phyloP scores from a whole-genome alignment of 2,888 invertebrate species.

The Halictus ligatus region DNA sequence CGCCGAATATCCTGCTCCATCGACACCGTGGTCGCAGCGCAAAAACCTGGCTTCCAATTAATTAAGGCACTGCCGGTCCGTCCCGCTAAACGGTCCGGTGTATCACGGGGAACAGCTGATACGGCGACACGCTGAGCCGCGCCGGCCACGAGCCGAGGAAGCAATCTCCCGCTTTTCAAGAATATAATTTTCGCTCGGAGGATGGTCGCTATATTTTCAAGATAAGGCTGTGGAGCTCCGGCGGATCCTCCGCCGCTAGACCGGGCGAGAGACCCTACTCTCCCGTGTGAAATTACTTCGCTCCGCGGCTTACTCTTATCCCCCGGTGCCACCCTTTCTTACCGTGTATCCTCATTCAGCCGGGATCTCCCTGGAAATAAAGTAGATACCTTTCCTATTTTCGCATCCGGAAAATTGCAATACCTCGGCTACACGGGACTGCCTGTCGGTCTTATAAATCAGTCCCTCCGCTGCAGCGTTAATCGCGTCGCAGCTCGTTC shows the following conservation, averaged over 20 bases:
- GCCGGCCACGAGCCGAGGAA: constrained; percentile 59
- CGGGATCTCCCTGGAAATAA: constrained; percentile 81
- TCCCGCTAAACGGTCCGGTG: constrained; percentile 6
- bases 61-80: not conserved
- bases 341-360: constrained; percentile 82
- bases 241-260: constrained; percentile 64
- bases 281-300: constrained; percentile 84
- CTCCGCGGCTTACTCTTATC: constrained; percentile 83
- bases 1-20: not conserved
- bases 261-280: constrained; percentile 73
- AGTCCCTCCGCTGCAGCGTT: constrained; percentile 38
- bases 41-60: not conserved
- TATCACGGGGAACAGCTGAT: constrained; percentile 32
- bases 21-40: not conserved
- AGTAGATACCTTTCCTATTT: constrained; percentile 83
- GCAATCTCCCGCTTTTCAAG: constrained; percentile 81
- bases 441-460: constrained; percentile 63
- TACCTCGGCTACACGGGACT: constrained; percentile 65
- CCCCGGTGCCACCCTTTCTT: constrained; percentile 75
- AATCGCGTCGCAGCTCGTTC: constrained; percentile 40
- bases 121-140: constrained; percentile 20
- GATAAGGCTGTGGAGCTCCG: constrained; percentile 78
- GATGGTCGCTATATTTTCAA: constrained; percentile 76
- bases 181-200: constrained; percentile 81
- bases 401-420: constrained; percentile 82